Evolutionary conservation across 2,113 vertebrate species (phyloP), one percentile per base, ranked within the genome.

Genomic region (Abramis brama): DNA sequence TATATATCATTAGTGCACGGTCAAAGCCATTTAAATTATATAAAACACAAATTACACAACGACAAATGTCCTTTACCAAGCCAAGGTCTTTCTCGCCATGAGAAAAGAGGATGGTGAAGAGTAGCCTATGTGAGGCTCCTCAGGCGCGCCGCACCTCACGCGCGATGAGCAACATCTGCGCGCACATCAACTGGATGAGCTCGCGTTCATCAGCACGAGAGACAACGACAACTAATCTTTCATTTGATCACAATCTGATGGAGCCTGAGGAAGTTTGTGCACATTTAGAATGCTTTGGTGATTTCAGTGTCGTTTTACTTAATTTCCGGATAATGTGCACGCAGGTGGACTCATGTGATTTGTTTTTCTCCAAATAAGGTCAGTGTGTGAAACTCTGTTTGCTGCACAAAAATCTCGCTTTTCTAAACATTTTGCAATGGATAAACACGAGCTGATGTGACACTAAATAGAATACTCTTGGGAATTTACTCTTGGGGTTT

Each of bases 11-110:
- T 25, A 74, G 73, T 4, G 17, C 9, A 11, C 30, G 30, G 13
- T 17, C 23, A 62, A 33, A 23, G 25, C 6, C 23, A 25, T 82
- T 74, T 57, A 74, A 36, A 81, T 50, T 2, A 73, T 57, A 21
- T 5, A 59, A 73, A 82, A 27, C 79, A 73, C 25, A 47, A 3
- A 39, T 45, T 4, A 71, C n/a, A 70, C n/a, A 70, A 25, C 19
- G 1, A 57, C 2, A 57, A 30, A 43, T 86, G 50, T 73, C 77
- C 30, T 74, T 81, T 81, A 86, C 85, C 85, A 62, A 66, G 70
- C 85, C 85, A 47, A 81, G 39, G 71, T 86, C 36, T 62, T 86
- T 86, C 70, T 82, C 85, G 68, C 73, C 78, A 81, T 82, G 15
- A 19, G 11, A 68, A 73, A 47, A 57, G 66, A 30, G 64, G 45